A percentile compares a stretch with the other conserved stretches of the same genome.
These are phyloP conservation scores for Eriosoma lanigerum DNA, from an alignment of 1,140 invertebrate species.

Conservation along the genomic window DNA sequence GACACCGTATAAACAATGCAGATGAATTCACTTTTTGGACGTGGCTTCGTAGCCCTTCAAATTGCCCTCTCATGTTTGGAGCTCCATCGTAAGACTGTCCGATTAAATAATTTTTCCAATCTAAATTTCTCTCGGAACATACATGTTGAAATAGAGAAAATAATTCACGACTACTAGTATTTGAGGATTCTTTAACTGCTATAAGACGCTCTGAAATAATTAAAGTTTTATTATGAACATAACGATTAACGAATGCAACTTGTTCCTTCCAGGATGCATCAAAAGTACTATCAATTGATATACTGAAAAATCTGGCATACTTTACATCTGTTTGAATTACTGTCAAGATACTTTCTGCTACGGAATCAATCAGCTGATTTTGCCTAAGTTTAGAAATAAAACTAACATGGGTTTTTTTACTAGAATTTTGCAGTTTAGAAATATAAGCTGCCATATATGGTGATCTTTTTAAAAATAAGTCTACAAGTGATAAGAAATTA, in stretches of 20 bases:
- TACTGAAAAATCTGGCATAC: not conserved
- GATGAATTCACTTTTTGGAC: too few species aligned
- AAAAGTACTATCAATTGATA: conserved; percentile 2
- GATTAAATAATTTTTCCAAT: not conserved
- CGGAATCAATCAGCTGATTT: not conserved
- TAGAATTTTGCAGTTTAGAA: not conserved
- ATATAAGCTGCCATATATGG: not conserved
- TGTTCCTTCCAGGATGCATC: conserved; percentile 1
- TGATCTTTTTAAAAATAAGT: not conserved
- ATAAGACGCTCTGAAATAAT: conserved; percentile 23
- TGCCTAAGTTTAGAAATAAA: conserved; percentile 1
- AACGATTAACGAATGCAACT: not conserved
- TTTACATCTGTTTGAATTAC: not conserved
- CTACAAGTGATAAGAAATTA: conserved; percentile 2
- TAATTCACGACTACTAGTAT: too few species aligned
- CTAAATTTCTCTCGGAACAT: too few species aligned
- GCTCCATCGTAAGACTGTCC: not conserved
- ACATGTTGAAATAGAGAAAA: too few species aligned
- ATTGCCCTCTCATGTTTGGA: not conserved
- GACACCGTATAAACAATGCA: too few species aligned
- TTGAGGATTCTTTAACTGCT: too few species aligned
- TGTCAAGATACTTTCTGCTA: not conserved
- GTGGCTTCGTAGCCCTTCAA: too few species aligned
- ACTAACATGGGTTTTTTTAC: not conserved
- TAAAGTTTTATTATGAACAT: not conserved